Evolutionary conservation across 2,797 vertebrate genomes (phyloP).

Genomic region (Bothrops alternatus): DNA sequence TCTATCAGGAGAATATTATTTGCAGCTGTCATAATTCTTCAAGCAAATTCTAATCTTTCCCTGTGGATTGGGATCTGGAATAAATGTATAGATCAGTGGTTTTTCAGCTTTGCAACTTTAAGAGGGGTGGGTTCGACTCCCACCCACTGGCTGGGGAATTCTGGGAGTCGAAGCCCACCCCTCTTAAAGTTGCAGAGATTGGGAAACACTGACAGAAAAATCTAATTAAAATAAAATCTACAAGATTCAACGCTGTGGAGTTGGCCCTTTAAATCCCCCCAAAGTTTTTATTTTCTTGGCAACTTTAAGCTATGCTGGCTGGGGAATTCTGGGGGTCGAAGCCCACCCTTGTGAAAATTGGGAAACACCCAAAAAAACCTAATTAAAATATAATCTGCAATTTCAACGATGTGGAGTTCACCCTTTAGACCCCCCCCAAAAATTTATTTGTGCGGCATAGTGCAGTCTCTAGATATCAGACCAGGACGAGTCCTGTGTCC

Average conservation of each 20-base stretch:
- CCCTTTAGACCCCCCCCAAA: background rate
- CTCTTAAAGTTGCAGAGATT: too few species aligned
- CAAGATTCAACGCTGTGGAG: accelerated
- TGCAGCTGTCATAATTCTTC: background rate
- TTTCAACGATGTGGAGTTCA: accelerated
- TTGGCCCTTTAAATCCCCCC: background rate
- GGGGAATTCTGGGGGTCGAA: too few species aligned
- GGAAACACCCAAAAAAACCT: too few species aligned
- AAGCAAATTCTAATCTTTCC: background rate
- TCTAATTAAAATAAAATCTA: background rate
- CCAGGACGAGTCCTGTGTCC: background rate
- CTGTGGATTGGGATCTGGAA: background rate
- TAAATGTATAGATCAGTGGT: background rate
- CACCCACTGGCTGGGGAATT: too few species aligned
- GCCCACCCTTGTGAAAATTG: too few species aligned
- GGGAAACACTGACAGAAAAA: too few species aligned
- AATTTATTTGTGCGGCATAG: background rate
- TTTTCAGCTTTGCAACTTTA: background rate
- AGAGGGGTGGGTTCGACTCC: background rate
- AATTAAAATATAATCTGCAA: background rate
- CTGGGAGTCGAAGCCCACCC: too few species aligned
- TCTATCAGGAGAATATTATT: background rate
- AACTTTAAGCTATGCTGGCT: too few species aligned
- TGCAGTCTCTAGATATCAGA: background rate
- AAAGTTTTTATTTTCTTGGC: background rate